These are phyloP conservation scores for Euwallacea similis DNA, from an alignment of 1,140 invertebrate genomes.

Conservation along the genomic window DNA sequence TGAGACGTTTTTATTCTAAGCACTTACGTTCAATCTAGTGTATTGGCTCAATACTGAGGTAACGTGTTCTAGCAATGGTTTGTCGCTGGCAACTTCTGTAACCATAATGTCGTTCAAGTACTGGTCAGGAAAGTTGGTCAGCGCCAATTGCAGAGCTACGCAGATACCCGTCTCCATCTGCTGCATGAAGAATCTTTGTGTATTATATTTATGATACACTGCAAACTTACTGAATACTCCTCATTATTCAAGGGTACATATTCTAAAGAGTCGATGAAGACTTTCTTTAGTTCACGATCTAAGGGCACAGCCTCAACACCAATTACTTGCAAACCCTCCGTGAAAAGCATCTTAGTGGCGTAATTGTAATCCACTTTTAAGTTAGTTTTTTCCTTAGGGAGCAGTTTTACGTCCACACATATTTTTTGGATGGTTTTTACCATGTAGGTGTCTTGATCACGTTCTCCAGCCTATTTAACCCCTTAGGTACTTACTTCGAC, in stretches of 20 bases:
- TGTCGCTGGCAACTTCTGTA: constrained; percentile 44
- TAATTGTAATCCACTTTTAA: constrained; percentile 46
- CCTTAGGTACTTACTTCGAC: too few relatives aligned
- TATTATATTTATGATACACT: neutral
- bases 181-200: constrained; percentile 27
- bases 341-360: constrained; percentile 44
- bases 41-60: constrained; percentile 44
- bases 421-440: constrained; percentile 48
- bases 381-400: constrained; percentile 44
- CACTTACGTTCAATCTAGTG: constrained; percentile 45
- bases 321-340: constrained; percentile 46
- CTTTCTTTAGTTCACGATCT: constrained; percentile 35
- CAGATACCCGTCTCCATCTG: constrained; percentile 47
- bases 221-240: constrained; percentile 34
- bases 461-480: constrained; percentile 46
- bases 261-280: constrained; percentile 45
- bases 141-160: constrained; percentile 44
- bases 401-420: constrained; percentile 41
- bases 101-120: constrained; percentile 43
- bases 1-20: too few relatives aligned
- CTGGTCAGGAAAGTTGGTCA: constrained; percentile 44
- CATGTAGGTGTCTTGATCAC: constrained; percentile 45
- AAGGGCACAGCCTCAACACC: constrained; percentile 43
- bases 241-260: constrained; percentile 40
- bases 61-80: constrained; percentile 41